phyloP scores from a whole-genome alignment of 2,113 vertebrate species.

The Herpailurus yagouaroundi region DNA sequence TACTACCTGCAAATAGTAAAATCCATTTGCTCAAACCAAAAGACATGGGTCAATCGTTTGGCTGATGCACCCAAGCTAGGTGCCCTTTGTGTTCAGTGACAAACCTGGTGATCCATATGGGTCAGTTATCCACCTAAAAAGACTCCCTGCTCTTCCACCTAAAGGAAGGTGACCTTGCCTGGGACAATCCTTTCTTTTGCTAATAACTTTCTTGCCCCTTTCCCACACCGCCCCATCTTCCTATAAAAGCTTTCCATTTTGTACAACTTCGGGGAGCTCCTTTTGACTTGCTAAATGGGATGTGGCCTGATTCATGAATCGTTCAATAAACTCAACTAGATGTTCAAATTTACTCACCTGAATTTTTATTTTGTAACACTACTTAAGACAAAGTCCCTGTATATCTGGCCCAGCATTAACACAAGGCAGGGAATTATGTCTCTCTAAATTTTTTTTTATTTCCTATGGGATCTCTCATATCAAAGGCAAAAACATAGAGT shows the following conservation, averaged over 20 bases:
- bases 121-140: neutral
- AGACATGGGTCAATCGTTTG: neutral
- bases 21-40: neutral
- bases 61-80: neutral
- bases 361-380: neutral
- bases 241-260: neutral
- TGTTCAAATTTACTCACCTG: neutral
- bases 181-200: neutral
- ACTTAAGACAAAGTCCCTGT: neutral
- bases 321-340: neutral
- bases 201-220: neutral
- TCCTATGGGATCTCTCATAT: neutral
- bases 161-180: neutral
- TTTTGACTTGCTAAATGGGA: neutral
- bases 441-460: neutral
- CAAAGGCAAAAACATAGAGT: neutral
- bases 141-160: neutral
- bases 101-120: neutral
- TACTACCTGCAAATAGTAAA: neutral
- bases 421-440: neutral
- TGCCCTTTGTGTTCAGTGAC: neutral
- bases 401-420: neutral
- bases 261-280: neutral
- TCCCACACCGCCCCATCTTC: neutral
- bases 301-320: neutral